Base-by-base conservation (phyloP, 2,888 invertebrate genomes). In the Tetragonisca angustula region DNA sequence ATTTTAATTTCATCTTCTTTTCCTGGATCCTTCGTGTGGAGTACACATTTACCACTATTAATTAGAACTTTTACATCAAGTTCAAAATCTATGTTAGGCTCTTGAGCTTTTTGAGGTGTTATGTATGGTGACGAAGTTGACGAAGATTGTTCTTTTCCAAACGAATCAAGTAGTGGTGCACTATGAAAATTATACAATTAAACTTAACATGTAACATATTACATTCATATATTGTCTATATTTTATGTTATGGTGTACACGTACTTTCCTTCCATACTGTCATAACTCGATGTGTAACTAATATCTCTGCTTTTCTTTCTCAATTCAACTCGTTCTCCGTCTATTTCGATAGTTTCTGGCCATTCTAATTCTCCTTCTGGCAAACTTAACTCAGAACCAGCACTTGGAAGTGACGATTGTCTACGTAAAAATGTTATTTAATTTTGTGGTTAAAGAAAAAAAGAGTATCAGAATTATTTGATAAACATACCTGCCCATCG, bases 21-120 rank as follows among this genome's bases (percentile, higher is more conserved):
- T 78, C 94, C 95, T 84, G 96, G 95, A 91, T 98, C 98, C 94
- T 98, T 98, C 3, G 99, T 99, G 94, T 99, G 99, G 59, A 99
- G 95, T 54, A 99, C 98, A 94, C 99, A 99, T 95, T 99, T 98
- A 15, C 99, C 99, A 91, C 98, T 98, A 94, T 99, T 99, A 84
- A 99, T 98, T 91, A 98, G 96, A 67, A 99, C 99, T 95, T 99
- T 99, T 11, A 99, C 98, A 94, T 99, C 99, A 90, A 99, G 95
- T 94, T 99, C 99, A 92, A 99, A 97, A 94, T 99, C 99, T 76
- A 99, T 98, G 93, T 98, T 98, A 0, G 99, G 98, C 92, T 98
- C 98, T 76, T 97, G 96, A 0, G 96, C 95, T 93, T 97, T 97
- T 87, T 96, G 96, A 68, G 93, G 93, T 4, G 90, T 93, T 92